phyloP scores from a whole-genome alignment of 2,888 invertebrate genomes.

The Noctua comes region DNA sequence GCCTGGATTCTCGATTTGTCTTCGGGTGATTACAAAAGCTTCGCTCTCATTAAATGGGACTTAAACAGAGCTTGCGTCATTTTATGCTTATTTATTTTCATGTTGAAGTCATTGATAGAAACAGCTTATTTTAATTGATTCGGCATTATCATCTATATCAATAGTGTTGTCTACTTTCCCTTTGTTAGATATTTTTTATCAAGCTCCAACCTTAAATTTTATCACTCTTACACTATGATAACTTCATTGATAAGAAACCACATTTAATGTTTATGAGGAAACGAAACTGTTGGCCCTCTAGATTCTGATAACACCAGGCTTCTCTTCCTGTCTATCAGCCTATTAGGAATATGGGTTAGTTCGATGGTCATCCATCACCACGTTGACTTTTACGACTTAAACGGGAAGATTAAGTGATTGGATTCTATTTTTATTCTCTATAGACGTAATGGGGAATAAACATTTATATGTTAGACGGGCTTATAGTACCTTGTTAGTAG shows the following conservation, averaged over 20 bases:
- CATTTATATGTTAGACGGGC: slow-evolving; percentile 10
- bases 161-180: slow-evolving; percentile 29
- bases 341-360: slow-evolving; percentile 51
- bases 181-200: slow-evolving; percentile 15
- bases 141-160: slow-evolving; percentile 27
- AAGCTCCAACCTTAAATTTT: not conserved
- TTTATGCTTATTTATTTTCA: not conserved
- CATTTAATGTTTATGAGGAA: not conserved
- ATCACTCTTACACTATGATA: slow-evolving; percentile 33
- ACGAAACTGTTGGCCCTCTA: not conserved
- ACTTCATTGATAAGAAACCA: slow-evolving; percentile 32
- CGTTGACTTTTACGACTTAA: slow-evolving; percentile 53
- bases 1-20: not conserved
- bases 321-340: slow-evolving; percentile 13
- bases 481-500: slow-evolving; percentile 12
- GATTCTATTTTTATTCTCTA: slow-evolving; percentile 35
- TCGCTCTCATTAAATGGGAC: not conserved
- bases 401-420: slow-evolving; percentile 33
- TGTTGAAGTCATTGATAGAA: slow-evolving; percentile 11
- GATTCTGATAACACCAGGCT: not conserved
- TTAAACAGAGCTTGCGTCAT: not conserved
- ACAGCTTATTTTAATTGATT: slow-evolving; percentile 16
- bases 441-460: slow-evolving; percentile 13
- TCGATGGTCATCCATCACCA: slow-evolving; percentile 46
- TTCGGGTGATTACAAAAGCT: not conserved